These are phyloP conservation scores for Balaenoptera acutorostrata DNA, from an alignment of 2,113 vertebrate genomes.

Conservation along the genomic window DNA sequence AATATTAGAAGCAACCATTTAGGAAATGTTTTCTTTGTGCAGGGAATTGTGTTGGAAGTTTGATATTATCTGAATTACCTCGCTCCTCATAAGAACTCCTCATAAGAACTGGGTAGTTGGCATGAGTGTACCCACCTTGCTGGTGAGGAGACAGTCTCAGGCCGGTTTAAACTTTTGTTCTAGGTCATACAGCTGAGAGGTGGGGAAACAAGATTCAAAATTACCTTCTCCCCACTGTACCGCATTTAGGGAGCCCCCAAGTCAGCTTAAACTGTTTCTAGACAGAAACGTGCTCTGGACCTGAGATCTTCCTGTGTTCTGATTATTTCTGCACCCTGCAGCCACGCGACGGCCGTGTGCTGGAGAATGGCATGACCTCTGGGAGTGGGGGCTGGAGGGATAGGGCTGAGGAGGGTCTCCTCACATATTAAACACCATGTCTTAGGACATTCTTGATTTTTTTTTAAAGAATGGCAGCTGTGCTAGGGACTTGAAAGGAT, in stretches of 20 bases:
- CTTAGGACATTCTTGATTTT: background rate
- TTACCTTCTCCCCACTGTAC: fast-evolving
- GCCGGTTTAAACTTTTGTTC: background rate
- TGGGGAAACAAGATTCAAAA: background rate
- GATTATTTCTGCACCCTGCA: fast-evolving
- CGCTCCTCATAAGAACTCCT: fast-evolving
- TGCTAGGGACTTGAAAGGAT: background rate
- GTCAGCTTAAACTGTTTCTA: background rate
- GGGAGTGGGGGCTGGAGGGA: background rate
- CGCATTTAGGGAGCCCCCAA: background rate
- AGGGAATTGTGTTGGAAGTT: background rate
- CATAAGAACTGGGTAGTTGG: background rate
- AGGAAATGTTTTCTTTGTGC: background rate
- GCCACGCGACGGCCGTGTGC: fast-evolving
- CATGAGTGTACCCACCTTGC: no score
- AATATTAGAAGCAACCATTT: background rate
- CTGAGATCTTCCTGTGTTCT: fast-evolving
- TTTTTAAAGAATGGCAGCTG: background rate
- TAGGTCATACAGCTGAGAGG: background rate
- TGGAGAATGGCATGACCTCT: fast-evolving
- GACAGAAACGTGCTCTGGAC: background rate
- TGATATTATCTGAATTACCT: background rate
- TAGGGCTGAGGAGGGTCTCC: fast-evolving
- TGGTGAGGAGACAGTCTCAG: background rate
- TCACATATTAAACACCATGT: background rate